Evolutionary conservation across 1,140 invertebrate genomes (phyloP).

Genomic region (Hyles euphorbiae): DNA sequence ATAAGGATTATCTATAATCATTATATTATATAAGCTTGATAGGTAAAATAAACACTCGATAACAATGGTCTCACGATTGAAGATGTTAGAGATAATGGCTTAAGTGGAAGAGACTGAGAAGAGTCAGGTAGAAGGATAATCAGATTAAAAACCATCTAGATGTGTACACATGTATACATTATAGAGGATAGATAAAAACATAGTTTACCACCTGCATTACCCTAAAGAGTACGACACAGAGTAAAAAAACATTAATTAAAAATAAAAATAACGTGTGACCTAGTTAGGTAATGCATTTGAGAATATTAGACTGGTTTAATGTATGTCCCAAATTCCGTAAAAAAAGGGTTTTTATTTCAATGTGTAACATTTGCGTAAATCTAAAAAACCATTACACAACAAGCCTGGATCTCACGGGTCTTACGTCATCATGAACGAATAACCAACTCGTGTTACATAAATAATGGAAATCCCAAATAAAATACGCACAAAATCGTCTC

Average conservation of each 20-base stretch:
- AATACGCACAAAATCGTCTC: slow-evolving; percentile 11
- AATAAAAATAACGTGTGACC: too few species aligned
- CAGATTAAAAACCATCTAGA: too few species aligned
- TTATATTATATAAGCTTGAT: background rate
- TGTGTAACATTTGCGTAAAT: too few species aligned
- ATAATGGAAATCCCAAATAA: slow-evolving; percentile 4
- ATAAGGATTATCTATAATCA: background rate
- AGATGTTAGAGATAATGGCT: background rate
- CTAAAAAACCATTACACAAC: too few species aligned
- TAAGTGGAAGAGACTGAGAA: background rate
- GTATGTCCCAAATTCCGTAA: too few species aligned
- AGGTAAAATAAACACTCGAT: background rate
- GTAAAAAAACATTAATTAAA: too few species aligned
- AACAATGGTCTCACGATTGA: background rate
- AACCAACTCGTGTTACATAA: background rate
- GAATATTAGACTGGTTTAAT: background rate
- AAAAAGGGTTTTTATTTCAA: too few species aligned
- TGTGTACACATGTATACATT: too few species aligned
- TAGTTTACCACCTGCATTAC: too few species aligned
- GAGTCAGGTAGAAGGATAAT: background rate
- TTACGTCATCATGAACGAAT: background rate
- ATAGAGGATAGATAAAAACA: too few species aligned
- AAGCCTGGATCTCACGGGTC: background rate
- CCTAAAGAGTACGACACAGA: too few species aligned
- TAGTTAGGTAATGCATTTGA: too few species aligned